Percentiles rank a stretch among this genome's conserved stretches.
Evolutionary conservation across 2,797 vertebrate species (phyloP).

Genomic region (Allobates femoralis): DNA sequence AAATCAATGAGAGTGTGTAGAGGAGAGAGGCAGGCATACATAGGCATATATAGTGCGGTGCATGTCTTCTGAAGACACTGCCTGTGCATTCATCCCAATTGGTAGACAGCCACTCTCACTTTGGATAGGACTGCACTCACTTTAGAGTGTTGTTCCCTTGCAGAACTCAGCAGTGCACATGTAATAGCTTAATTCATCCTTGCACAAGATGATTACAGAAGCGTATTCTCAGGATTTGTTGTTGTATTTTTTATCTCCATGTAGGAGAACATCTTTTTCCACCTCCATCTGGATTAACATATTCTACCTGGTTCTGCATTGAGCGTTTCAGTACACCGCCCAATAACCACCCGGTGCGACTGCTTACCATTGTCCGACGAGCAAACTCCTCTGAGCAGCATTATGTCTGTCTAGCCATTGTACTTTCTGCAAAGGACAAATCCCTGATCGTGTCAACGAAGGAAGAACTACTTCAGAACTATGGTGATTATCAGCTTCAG

Average conservation of each 20-base stretch:
- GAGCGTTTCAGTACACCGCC: conserved; percentile 89
- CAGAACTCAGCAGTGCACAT: too few species aligned
- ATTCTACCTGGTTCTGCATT: conserved; percentile 96
- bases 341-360: conserved; percentile 87
- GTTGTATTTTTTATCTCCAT: conserved; percentile 34
- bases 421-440: conserved; percentile 90
- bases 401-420: conserved; percentile 88
- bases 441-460: conserved; percentile 94
- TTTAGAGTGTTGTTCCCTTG: too few species aligned
- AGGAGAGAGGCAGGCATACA: too few species aligned
- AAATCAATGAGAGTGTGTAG: too few species aligned
- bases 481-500: conserved; percentile 78
- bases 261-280: conserved; percentile 94
- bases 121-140: too few species aligned
- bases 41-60: too few species aligned
- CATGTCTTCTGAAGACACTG: too few species aligned
- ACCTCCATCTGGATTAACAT: conserved; percentile 93
- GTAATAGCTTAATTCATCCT: too few species aligned
- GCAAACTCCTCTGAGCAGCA: conserved; percentile 95
- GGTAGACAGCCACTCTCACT: too few species aligned
- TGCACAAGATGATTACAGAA: not conserved
- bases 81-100: too few species aligned
- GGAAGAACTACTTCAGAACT: conserved; percentile 93
- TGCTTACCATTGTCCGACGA: conserved; percentile 89
- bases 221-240: not conserved